Conservation (phyloP, 2,797 vertebrate genomes). For the Limnodromus scolopaceus region DNA sequence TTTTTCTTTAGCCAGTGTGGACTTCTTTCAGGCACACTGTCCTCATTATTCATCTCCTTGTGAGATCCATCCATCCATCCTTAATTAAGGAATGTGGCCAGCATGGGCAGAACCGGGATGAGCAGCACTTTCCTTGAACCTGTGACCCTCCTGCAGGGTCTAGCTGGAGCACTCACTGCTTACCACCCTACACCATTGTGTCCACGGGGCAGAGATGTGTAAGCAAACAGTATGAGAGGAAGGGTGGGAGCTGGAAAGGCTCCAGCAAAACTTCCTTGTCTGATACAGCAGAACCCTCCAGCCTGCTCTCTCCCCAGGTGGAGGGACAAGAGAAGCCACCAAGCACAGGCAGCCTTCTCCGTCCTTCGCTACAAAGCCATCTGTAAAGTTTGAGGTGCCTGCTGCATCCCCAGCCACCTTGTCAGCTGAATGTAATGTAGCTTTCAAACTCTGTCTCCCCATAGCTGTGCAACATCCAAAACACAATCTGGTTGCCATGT, state of each 20-base stretch:
- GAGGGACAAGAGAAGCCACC: not conserved
- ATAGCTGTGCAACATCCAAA: not conserved
- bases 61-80: not conserved
- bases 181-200: fast-evolving
- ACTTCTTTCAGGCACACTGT: not conserved
- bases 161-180: not conserved
- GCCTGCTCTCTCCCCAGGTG: no score
- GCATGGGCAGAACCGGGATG: no score
- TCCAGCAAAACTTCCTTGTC: not conserved
- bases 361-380: not conserved
- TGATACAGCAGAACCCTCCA: not conserved
- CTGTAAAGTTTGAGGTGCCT: not conserved
- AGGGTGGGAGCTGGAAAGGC: not conserved
- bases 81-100: not conserved
- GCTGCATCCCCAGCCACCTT: not conserved
- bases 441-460: not conserved
- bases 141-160: not conserved
- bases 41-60: not conserved
- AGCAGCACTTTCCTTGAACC: not conserved
- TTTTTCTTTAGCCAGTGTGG: not conserved
- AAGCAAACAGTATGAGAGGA: not conserved
- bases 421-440: not conserved
- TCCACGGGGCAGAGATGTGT: not conserved
- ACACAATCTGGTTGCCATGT: not conserved
- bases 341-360: not conserved